phyloP scores from a whole-genome alignment of 2,888 invertebrate species.

The Parapristionchus giblindavisi region DNA sequence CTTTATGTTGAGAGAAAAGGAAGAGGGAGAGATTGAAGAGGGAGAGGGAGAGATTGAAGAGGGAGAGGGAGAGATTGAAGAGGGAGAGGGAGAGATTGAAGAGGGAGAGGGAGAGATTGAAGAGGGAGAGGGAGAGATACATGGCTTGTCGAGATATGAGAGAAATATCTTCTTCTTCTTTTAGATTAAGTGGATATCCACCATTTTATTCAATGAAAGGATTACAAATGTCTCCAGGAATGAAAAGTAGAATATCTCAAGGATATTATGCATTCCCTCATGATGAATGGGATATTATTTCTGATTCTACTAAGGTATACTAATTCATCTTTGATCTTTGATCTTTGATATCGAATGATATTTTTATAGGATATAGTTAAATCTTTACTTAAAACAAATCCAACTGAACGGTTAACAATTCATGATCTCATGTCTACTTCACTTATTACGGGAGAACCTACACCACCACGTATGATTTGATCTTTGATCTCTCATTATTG shows the following conservation, averaged over 20 bases:
- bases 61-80: too few species aligned
- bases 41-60: conserved; percentile 31
- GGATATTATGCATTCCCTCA: conserved; percentile 97
- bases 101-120: too few species aligned
- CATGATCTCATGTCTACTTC: conserved; percentile 61
- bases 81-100: too few species aligned
- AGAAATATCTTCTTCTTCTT: too few species aligned
- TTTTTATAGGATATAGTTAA: conserved; percentile 26
- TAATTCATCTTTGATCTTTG: conserved; percentile 55
- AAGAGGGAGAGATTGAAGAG: conserved; percentile 2
- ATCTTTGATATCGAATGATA: conserved; percentile 12
- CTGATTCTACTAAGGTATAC: conserved; percentile 78
- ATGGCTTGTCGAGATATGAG: too few species aligned
- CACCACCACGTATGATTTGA: conserved; percentile 9
- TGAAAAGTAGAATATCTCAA: conserved; percentile 92
- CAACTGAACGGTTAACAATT: conserved; percentile 61
- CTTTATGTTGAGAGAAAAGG: background rate
- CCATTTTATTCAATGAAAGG: conserved; percentile 99
- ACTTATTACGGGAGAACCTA: conserved; percentile 52
- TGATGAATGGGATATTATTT: conserved; percentile 93
- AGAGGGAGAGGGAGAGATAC: too few species aligned
- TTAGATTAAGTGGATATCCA: conserved; percentile 90
- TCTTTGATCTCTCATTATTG: background rate
- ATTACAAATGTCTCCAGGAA: conserved; percentile 89
- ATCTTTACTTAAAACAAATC: conserved; percentile 63